Evolutionary conservation across 2,888 invertebrate genomes (phyloP).

Genomic region (Sesia apiformis): DNA sequence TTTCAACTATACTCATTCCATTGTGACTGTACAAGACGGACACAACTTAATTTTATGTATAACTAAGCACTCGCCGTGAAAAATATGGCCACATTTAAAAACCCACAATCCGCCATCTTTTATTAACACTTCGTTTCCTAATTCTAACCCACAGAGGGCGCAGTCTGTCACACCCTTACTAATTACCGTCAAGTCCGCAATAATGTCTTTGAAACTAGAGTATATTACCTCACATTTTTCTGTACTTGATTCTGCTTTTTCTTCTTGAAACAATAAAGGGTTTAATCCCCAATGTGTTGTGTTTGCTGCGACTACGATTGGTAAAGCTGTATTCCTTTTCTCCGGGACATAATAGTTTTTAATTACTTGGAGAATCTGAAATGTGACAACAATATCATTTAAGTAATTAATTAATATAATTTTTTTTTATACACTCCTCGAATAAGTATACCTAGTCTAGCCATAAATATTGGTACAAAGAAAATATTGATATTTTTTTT

Average conservation of each 20-base stretch:
- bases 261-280: constrained; percentile 15
- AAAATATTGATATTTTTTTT: too few species aligned
- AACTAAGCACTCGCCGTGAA: constrained; percentile 76
- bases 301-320: constrained; percentile 51
- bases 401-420: too few species aligned
- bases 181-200: background rate
- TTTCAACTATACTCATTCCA: background rate
- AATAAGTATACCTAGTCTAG: too few species aligned
- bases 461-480: too few species aligned
- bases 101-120: constrained; percentile 77
- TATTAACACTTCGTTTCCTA: constrained; percentile 73
- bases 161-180: constrained; percentile 35
- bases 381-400: background rate
- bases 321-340: constrained; percentile 55
- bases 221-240: background rate
- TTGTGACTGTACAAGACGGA: constrained; percentile 36
- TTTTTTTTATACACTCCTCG: too few species aligned
- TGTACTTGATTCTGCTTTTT: background rate
- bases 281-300: constrained; percentile 69
- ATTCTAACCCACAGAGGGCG: constrained; percentile 73
- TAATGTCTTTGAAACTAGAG: background rate
- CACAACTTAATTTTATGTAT: constrained; percentile 69
- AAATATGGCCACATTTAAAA: constrained; percentile 77
- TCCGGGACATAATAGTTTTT: constrained; percentile 33
- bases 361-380: constrained; percentile 54